These are phyloP conservation scores for Petrolisthes cinctipes DNA, from an alignment of 2,888 invertebrate species.

Conservation along the genomic window DNA sequence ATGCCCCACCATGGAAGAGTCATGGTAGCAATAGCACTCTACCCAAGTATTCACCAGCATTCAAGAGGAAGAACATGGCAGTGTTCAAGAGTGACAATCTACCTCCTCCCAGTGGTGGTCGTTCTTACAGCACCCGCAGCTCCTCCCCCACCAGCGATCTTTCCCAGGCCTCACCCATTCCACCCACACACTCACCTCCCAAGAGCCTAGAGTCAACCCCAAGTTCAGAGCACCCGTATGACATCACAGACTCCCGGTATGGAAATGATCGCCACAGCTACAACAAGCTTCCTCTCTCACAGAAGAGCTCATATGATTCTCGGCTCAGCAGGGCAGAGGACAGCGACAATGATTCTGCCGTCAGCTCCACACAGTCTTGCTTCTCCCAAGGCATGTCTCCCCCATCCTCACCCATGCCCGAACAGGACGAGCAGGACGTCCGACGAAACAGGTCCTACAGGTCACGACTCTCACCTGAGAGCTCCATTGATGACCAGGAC, in stretches of 20 bases:
- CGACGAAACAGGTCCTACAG: constrained; percentile 71
- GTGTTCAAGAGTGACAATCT: constrained; percentile 72
- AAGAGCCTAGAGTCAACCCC: constrained; percentile 76
- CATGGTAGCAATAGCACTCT: constrained; percentile 69
- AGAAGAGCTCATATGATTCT: constrained; percentile 56
- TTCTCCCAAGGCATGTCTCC: constrained; percentile 83
- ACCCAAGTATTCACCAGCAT: constrained; percentile 86
- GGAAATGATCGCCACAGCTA: constrained; percentile 64
- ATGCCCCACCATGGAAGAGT: constrained; percentile 66
- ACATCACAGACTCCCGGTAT: constrained; percentile 70
- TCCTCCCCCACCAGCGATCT: constrained; percentile 55
- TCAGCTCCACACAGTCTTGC: constrained; percentile 74
- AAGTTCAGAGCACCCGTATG: constrained; percentile 75
- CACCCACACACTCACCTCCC: constrained; percentile 68
- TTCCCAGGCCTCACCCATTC: constrained; percentile 52
- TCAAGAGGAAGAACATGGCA: constrained; percentile 81
- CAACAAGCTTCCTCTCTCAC: constrained; percentile 40
- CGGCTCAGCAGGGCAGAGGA: constrained; percentile 70
- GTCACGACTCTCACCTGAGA: constrained; percentile 63
- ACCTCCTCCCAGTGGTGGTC: constrained; percentile 66
- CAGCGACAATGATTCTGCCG: constrained; percentile 89
- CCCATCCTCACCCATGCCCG: constrained; percentile 78
- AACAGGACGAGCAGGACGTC: constrained; percentile 69
- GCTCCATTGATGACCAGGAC: constrained; percentile 53
- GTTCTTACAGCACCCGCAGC: constrained; percentile 69